Conservation (phyloP, 2,797 vertebrate genomes). For the Myotis findleyi region DNA sequence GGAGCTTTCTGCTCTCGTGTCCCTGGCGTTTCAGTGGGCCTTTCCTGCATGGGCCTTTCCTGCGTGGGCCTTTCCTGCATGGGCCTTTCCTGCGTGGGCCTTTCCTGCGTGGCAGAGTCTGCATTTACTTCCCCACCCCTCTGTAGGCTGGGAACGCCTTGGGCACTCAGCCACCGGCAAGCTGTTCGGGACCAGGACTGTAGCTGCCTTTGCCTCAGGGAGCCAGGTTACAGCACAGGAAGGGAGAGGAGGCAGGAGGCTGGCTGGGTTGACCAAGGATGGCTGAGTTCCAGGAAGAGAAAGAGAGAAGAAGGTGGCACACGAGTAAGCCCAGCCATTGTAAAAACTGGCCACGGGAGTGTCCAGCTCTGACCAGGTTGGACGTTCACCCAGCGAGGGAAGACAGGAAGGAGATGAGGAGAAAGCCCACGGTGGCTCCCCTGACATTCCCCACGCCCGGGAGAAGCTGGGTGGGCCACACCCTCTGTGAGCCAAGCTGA, state of each 20-base stretch:
- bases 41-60: too few relatives aligned
- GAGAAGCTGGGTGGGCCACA: background rate
- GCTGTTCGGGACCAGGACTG: background rate
- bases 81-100: background rate
- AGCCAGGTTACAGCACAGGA: background rate
- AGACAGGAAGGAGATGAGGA: background rate
- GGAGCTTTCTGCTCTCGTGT: background rate
- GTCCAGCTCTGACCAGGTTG: background rate
- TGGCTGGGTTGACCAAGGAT: background rate
- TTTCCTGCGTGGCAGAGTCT: background rate
- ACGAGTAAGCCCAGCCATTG: background rate
- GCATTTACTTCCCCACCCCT: background rate
- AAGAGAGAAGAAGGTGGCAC: background rate
- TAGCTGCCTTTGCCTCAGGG: background rate
- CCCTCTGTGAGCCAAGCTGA: background rate
- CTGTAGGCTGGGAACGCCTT: background rate
- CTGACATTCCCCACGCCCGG: background rate
- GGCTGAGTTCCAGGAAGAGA: background rate
- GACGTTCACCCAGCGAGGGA: background rate
- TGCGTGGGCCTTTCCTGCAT: too few relatives aligned
- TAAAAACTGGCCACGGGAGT: background rate
- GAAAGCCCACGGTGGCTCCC: background rate
- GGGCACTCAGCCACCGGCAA: background rate
- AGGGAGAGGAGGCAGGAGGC: background rate
- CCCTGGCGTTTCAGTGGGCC: accelerated